These are phyloP conservation scores for Brachionus calyciflorus DNA, from an alignment of 1,140 invertebrate genomes.

Conservation along the genomic window DNA sequence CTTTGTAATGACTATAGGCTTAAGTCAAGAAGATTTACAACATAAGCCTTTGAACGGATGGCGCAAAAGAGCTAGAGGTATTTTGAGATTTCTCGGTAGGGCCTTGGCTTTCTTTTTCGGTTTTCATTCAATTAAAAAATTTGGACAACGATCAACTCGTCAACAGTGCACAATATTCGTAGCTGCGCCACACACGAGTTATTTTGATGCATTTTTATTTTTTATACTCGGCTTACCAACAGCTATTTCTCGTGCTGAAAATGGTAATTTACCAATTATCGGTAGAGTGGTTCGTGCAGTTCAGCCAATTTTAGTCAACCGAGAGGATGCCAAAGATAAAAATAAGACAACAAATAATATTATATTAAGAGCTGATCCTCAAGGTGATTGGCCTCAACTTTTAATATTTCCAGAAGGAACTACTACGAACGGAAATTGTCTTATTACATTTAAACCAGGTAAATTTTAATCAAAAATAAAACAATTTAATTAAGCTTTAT, in stretches of 20 bases:
- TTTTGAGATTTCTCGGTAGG: background rate
- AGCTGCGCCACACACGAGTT: slow-evolving; percentile 84
- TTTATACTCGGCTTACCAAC: slow-evolving; percentile 75
- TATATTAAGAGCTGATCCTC: slow-evolving; percentile 75
- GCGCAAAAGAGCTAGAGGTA: background rate
- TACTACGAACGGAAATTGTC: slow-evolving; percentile 84
- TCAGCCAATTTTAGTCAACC: slow-evolving; percentile 86
- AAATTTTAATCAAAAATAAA: too few relatives aligned
- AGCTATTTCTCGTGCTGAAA: slow-evolving; percentile 74
- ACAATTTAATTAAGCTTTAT: background rate
- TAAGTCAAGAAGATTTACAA: slow-evolving; percentile 6
- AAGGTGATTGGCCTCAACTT: slow-evolving; percentile 86
- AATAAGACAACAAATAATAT: slow-evolving; percentile 87
- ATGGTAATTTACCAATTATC: slow-evolving; percentile 72
- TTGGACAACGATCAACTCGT: slow-evolving; percentile 67
- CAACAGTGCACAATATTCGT: slow-evolving; percentile 78
- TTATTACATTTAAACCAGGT: slow-evolving; percentile 92
- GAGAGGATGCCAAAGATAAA: slow-evolving; percentile 85
- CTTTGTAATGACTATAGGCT: slow-evolving; percentile 18
- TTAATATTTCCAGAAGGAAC: slow-evolving; percentile 93
- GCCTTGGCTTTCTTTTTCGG: slow-evolving; percentile 60
- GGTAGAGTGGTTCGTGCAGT: slow-evolving; percentile 87
- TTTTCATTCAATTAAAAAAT: slow-evolving; percentile 72
- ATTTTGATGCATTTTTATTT: slow-evolving; percentile 80
- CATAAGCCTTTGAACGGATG: slow-evolving; percentile 1